Base-by-base conservation (phyloP, 2,113 vertebrate species). In the Pachycephala philippinensis region DNA sequence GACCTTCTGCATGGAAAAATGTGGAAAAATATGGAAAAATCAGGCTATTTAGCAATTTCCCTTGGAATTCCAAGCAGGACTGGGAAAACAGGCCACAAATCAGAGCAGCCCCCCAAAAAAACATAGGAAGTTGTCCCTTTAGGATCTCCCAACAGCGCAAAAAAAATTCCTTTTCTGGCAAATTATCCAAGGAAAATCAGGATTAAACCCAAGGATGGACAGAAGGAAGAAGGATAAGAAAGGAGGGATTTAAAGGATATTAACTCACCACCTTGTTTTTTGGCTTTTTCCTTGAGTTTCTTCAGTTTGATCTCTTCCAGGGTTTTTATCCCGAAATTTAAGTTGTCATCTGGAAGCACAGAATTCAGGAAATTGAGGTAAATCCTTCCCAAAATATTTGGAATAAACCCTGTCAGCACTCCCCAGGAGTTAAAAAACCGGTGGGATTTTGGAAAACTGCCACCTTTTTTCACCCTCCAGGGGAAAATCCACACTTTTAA, bases 251-350 rank as follows among this genome's bases (percentile, higher is more conserved):
- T 68, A 3, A 37, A 10, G 50, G n/a, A 28, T 30, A 24, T 56
- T 10, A 90, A 98, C 97, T 98, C 96, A 98, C 98, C 98, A 96
- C 98, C 97, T 65, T 98, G 97, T 93, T 97, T 98, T 95, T 98
- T 99, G 89, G 98, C 97, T 98, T 98, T 99, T 71, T 98, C 98
- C 84, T 98, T 99, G 49, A 99, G 97, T 80, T 99, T 99, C 96
- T 99, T 99, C 97, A 98, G 91, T 59, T 98, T 98, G 89, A 99
- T 99, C 97, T 99, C 99, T 93, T 99, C 99, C 69, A 99, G 93
- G 24, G 99, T 99, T 98, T 99, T 99, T 82, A 99, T 98, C 75
- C 99, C 98, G 42, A 99, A 99, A 96, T 99, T 98, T 81, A 99
- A 98, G 12, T 90, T 95, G 82, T 98, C 98, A 72, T 97, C 99